A percentile compares a stretch with the other conserved stretches of the same genome.
phyloP scores from a whole-genome alignment of 2,888 invertebrate genomes.

The Marasmarcha lunaedactyla region DNA sequence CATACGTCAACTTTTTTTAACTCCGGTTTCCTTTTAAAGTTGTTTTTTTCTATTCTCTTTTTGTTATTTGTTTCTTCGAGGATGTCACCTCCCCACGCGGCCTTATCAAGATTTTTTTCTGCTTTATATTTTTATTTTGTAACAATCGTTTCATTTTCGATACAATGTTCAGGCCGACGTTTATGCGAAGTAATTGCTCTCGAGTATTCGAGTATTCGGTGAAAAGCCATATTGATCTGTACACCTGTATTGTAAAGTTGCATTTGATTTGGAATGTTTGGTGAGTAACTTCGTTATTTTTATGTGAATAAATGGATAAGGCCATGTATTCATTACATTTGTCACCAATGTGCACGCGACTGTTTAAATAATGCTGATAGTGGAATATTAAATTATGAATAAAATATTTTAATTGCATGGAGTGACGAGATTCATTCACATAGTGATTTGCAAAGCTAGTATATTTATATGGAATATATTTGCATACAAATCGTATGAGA shows the following conservation, averaged over 20 bases:
- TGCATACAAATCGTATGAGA: not conserved
- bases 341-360: not conserved
- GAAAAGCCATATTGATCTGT: not conserved
- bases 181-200: slow-evolving; percentile 12
- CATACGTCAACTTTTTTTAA: too few species aligned
- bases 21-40: too few species aligned
- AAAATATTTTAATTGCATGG: not conserved
- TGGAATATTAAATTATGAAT: not conserved
- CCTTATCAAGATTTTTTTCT: slow-evolving; percentile 15
- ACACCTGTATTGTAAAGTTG: not conserved
- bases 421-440: not conserved
- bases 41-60: slow-evolving; percentile 9
- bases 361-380: not conserved
- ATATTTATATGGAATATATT: not conserved
- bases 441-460: not conserved
- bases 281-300: slow-evolving; percentile 3
- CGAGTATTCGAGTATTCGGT: slow-evolving; percentile 7
- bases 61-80: slow-evolving; percentile 16
- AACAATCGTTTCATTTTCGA: slow-evolving; percentile 11
- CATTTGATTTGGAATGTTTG: slow-evolving; percentile 7
- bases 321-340: slow-evolving; percentile 4
- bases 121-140: slow-evolving; percentile 5
- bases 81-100: slow-evolving; percentile 15
- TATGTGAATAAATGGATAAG: slow-evolving; percentile 7
- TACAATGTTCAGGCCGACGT: slow-evolving; percentile 9